phyloP scores from a whole-genome alignment of 2,797 vertebrate species.

The Pogoniulus pusillus region DNA sequence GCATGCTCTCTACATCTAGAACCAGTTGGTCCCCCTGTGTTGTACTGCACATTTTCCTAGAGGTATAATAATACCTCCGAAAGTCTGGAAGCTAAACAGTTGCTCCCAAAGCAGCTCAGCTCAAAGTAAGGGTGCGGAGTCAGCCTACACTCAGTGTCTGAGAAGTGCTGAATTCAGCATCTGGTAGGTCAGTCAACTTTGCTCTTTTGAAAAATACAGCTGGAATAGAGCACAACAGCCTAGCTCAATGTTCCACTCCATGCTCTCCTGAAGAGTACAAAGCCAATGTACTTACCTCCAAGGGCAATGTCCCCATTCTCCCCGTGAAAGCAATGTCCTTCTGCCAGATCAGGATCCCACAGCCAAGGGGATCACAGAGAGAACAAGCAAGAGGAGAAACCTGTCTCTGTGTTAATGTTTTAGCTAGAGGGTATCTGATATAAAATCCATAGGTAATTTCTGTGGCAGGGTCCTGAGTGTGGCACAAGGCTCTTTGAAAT shows the following conservation, averaged over 20 bases:
- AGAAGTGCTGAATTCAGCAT: not conserved
- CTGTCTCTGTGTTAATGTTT: not conserved
- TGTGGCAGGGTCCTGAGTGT: not conserved
- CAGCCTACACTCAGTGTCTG: fast-evolving
- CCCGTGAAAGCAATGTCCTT: fast-evolving
- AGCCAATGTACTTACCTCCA: not conserved
- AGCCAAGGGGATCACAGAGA: not conserved
- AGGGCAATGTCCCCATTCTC: fast-evolving
- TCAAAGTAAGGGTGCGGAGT: not conserved
- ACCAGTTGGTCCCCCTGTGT: not conserved
- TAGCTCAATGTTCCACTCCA: not conserved
- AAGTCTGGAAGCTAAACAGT: not conserved
- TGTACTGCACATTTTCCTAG: not conserved
- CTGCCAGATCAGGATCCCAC: fast-evolving
- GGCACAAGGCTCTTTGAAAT: not conserved
- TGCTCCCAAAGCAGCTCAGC: not conserved
- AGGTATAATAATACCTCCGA: not conserved
- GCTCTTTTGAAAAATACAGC: not conserved
- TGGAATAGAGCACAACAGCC: not conserved
- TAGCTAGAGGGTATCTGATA: not conserved
- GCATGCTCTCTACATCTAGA: not conserved
- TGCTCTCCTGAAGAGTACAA: not conserved
- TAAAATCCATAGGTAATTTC: not conserved
- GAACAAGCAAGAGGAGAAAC: not conserved
- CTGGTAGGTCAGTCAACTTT: not conserved